These are phyloP conservation scores for Caenorhabditis panamensis DNA, from an alignment of 2,888 invertebrate genomes.

Conservation along the genomic window DNA sequence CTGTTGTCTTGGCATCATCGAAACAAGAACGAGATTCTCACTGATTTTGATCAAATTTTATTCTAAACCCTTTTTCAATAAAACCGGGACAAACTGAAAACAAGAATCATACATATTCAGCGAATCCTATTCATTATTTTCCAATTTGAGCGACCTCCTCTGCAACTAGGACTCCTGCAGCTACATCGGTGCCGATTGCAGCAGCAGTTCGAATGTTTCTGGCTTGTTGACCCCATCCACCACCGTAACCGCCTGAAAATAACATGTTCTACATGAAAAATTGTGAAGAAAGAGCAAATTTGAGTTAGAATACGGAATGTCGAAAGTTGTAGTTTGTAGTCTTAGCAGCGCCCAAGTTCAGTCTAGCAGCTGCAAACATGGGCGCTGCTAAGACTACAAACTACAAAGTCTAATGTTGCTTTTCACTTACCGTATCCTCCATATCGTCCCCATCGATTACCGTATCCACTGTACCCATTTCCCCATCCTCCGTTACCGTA, in stretches of 20 bases:
- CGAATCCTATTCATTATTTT: neutral
- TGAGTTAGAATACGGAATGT: neutral
- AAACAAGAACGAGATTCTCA: neutral
- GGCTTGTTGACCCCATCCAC: conserved; percentile 19
- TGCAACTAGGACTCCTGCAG: conserved; percentile 6
- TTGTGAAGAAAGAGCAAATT: too few relatives aligned
- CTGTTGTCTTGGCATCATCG: conserved; percentile 3
- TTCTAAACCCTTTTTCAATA: too few relatives aligned
- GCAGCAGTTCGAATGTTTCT: conserved; percentile 9
- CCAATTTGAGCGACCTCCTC: conserved; percentile 12
- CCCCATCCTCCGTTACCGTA: conserved; percentile 10
- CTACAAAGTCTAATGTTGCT: neutral
- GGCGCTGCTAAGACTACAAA: neutral
- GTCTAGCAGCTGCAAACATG: too few relatives aligned
- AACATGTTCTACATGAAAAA: neutral
- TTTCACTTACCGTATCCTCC: conserved; percentile 5
- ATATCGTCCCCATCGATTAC: conserved; percentile 11
- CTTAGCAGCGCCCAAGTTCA: too few relatives aligned
- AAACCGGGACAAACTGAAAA: neutral
- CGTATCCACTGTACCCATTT: neutral
- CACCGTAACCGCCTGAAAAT: conserved; percentile 10
- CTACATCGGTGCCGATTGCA: conserved; percentile 4
- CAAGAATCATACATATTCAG: neutral
- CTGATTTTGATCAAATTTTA: too few relatives aligned
- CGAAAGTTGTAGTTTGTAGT: neutral